Base-by-base conservation (phyloP, 2,113 vertebrate species). In the Calonectris borealis region DNA sequence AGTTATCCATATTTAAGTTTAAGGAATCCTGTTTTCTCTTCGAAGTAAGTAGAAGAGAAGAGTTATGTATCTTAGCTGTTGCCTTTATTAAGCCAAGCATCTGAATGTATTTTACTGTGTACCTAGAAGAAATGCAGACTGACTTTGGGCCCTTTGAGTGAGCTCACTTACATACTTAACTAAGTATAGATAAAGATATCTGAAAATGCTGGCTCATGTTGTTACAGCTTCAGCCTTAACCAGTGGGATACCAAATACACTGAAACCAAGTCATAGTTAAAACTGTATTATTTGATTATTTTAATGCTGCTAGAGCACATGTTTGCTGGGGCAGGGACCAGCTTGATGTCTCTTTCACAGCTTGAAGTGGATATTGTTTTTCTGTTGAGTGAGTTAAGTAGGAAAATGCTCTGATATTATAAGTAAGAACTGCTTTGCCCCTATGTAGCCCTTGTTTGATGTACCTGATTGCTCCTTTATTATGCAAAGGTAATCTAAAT, bases 271-370 rank as follows among this genome's bases (percentile, higher is more conserved):
- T 38, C 46, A 25, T 9, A 52, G 62, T 76, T 77, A 88, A 68
- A 87, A 69, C 66, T 87, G 18, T 42, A 48, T 65, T 86, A 80
- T 62, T 38, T 89, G 36, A 29, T 91, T 90, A 46, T 73, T 93
- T 88, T 86, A 94, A 17, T 80, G 72, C 22, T 86, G 34, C 36
- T 85, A 49, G 66, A 87, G 62, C 62, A 55, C 38, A 31, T 49
- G 54, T 85, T 87, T 72, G 21, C 66, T 80, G 79, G 22, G 60
- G 17, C n/a, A 83, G 46, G 49, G 62, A 73, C 38, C 75, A 77
- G 92, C 75, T 88, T 93, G 82, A 58, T 76, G 44, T 86, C 82
- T 76, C 26, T 88, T 58, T 83, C 88, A 90, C 68, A 93, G 70
- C 78, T 86, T 87, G 82, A 88, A 38, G 55, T 51, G 83, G 42